A percentile compares a stretch with the other conserved stretches of the same genome.
Evolutionary conservation across 2,113 vertebrate genomes (phyloP).

Genomic region (Nannospalax galili): DNA sequence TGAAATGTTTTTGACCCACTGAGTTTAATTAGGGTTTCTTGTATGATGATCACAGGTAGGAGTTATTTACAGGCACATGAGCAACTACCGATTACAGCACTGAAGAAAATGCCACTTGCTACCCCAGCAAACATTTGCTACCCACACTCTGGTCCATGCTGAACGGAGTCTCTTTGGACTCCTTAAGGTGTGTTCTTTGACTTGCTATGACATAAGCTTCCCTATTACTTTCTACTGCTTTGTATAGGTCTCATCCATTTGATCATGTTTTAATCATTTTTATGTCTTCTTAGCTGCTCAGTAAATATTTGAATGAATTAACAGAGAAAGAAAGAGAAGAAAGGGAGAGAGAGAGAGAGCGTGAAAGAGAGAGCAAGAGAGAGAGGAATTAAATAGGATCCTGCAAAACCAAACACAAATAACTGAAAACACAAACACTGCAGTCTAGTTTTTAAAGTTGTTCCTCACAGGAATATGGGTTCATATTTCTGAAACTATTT

Average conservation of each 20-base stretch:
- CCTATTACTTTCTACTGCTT: neutral
- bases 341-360: neutral
- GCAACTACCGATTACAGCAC: neutral
- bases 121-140: neutral
- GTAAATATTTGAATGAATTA: neutral
- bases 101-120: neutral
- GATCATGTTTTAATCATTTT: neutral
- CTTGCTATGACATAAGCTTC: neutral
- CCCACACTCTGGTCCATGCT: neutral
- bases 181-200: neutral
- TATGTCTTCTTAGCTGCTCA: neutral
- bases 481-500: neutral
- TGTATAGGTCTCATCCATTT: neutral
- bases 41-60: neutral
- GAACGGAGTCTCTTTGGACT: neutral
- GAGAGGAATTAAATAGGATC: slow-evolving; percentile 2
- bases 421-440: neutral
- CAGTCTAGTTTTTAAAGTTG: neutral
- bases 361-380: neutral
- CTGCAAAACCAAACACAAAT: slow-evolving; percentile 3
- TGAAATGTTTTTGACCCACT: neutral
- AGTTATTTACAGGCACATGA: neutral
- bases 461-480: neutral
- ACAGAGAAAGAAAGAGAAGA: neutral
- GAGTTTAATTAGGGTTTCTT: neutral